Percentiles rank a stretch among this genome's conserved stretches.
phyloP scores from a whole-genome alignment of 1,140 invertebrate species.

The Drosophila santomea region DNA sequence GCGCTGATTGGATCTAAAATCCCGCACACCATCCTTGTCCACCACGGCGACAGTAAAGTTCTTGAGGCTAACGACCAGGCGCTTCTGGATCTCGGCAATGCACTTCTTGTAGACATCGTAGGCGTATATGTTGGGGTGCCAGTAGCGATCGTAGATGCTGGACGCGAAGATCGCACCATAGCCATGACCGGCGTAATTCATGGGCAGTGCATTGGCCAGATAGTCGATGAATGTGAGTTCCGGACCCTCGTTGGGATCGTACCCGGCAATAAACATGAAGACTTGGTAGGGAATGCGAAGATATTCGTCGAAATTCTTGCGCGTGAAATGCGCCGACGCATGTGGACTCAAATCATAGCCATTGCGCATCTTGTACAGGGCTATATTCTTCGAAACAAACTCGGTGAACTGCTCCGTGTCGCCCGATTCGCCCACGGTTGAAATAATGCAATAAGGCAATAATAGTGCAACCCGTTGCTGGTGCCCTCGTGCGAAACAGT shows the following conservation, averaged over 20 bases:
- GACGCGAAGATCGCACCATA: slow-evolving; percentile 97
- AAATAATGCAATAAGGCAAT: too few species aligned
- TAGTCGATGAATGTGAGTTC: slow-evolving; percentile 97
- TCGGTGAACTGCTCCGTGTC: slow-evolving; percentile 99
- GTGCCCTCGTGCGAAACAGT: too few species aligned
- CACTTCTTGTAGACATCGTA: slow-evolving; percentile 95
- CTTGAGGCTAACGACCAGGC: slow-evolving; percentile 96
- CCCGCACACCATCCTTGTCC: slow-evolving; percentile 93
- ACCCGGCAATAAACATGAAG: slow-evolving; percentile 73
- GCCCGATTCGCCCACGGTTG: slow-evolving; percentile 96
- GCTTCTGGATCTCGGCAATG: slow-evolving; percentile 94
- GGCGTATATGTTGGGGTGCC: slow-evolving; percentile 92
- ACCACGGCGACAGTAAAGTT: slow-evolving; percentile 96
- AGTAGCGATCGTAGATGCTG: slow-evolving; percentile 96
- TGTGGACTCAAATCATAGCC: slow-evolving; percentile 97
- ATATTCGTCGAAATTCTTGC: slow-evolving; percentile 96
- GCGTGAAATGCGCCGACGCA: slow-evolving; percentile 96
- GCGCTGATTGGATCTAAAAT: slow-evolving; percentile 88
- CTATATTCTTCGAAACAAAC: slow-evolving; percentile 99
- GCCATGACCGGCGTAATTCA: slow-evolving; percentile 97
- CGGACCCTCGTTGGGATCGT: slow-evolving; percentile 91
- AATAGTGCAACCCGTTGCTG: too few species aligned
- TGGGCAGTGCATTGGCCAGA: slow-evolving; percentile 93
- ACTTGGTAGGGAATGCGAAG: slow-evolving; percentile 90
- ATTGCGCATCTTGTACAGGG: slow-evolving; percentile 99